phyloP scores from a whole-genome alignment of 2,888 invertebrate genomes.

The Acleris literana region DNA sequence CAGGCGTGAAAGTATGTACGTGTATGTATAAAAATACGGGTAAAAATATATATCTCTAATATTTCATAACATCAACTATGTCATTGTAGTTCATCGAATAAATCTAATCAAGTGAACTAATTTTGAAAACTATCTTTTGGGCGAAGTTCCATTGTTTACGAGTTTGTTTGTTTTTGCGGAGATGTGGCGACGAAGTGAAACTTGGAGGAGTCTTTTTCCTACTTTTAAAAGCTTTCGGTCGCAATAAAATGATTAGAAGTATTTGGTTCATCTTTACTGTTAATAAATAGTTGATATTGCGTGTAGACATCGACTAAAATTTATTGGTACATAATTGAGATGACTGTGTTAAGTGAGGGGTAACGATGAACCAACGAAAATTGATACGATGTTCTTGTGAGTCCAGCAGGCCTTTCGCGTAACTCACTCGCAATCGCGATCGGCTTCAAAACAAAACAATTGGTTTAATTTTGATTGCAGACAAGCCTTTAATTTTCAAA shows the following conservation, averaged over 20 bases:
- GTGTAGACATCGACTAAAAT: not conserved
- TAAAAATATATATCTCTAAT: not conserved
- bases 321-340: too few relatives aligned
- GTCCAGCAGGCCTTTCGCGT: too few relatives aligned
- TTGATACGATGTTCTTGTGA: too few relatives aligned
- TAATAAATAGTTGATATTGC: slow-evolving; percentile 1
- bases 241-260: not conserved
- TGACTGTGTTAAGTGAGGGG: too few relatives aligned
- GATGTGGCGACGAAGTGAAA: slow-evolving; percentile 11
- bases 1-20: too few relatives aligned
- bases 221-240: slow-evolving; percentile 8
- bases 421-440: too few relatives aligned
- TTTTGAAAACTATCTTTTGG: slow-evolving; percentile 26
- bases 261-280: not conserved
- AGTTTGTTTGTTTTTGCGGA: slow-evolving; percentile 28
- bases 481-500: too few relatives aligned
- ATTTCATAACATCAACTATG: not conserved
- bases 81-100: slow-evolving; percentile 3
- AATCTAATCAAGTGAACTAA: slow-evolving; percentile 19
- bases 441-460: too few relatives aligned
- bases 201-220: slow-evolving; percentile 10
- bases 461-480: too few relatives aligned
- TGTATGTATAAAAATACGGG: too few relatives aligned
- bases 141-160: slow-evolving; percentile 34
- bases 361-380: too few relatives aligned